These are phyloP conservation scores for Columba livia DNA, from an alignment of 2,113 vertebrate genomes.

Conservation along the genomic window DNA sequence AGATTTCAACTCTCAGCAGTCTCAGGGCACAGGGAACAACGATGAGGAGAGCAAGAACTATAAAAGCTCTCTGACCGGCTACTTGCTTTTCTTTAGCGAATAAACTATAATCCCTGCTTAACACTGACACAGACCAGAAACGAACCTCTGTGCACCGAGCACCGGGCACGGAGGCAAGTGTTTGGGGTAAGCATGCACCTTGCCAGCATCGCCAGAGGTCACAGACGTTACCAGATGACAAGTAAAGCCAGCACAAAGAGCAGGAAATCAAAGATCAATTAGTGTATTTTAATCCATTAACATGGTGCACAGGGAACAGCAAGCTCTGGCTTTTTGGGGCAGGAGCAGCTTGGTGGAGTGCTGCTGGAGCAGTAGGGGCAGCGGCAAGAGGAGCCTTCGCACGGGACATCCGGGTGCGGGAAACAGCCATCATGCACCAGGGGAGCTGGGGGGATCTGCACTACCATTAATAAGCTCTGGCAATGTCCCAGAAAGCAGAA, in stretches of 20 bases:
- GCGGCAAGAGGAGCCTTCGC: neutral
- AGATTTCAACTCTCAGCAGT: neutral
- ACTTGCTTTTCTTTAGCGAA: neutral
- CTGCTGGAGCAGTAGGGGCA: neutral
- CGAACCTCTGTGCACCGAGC: neutral
- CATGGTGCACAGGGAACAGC: accelerated
- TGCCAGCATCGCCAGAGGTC: neutral
- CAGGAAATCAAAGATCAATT: neutral
- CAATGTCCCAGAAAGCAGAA: neutral
- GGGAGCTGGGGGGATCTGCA: neutral
- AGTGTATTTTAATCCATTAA: neutral
- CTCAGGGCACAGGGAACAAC: neutral
- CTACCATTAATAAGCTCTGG: neutral
- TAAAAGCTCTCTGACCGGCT: neutral
- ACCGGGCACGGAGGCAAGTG: accelerated
- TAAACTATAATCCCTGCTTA: neutral
- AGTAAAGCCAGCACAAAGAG: neutral
- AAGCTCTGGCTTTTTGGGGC: neutral
- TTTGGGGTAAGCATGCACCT: neutral
- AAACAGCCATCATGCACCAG: accelerated
- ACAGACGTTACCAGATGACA: accelerated
- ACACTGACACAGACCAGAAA: neutral
- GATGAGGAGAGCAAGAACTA: neutral
- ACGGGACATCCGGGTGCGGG: neutral
- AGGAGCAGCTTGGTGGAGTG: neutral